phyloP scores from a whole-genome alignment of 2,888 invertebrate genomes.

The Phyllotreta striolata region DNA sequence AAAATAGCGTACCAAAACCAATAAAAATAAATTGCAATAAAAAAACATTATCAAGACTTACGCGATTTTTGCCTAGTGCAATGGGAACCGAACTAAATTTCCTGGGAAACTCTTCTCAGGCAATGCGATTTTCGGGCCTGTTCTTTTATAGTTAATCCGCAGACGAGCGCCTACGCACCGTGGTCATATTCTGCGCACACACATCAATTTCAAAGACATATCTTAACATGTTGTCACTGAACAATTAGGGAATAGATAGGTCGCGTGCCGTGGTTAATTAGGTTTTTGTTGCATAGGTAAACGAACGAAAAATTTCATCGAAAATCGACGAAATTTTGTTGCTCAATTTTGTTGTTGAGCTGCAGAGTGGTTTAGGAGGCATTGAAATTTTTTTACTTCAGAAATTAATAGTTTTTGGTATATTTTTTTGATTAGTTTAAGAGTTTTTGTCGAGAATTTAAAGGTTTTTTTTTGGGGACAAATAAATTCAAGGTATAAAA shows the following conservation, averaged over 20 bases:
- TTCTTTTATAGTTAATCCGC: conserved; percentile 36
- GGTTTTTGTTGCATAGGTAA: conserved; percentile 21
- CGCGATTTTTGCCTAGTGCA: conserved; percentile 26
- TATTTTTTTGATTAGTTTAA: too few species aligned
- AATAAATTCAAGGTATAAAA: conserved; percentile 5
- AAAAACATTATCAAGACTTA: conserved; percentile 38
- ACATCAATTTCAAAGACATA: conserved; percentile 31
- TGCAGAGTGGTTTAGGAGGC: too few species aligned
- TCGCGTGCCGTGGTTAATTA: conserved; percentile 31
- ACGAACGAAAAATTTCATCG: conserved; percentile 22
- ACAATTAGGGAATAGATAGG: conserved; percentile 32
- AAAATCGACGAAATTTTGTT: conserved; percentile 17
- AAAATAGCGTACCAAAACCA: background rate
- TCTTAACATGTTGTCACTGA: conserved; percentile 26
- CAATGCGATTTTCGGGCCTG: conserved; percentile 35
- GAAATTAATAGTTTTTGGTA: too few species aligned
- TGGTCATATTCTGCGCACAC: conserved; percentile 28
- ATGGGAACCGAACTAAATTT: conserved; percentile 29
- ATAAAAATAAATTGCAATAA: background rate
- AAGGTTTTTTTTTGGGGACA: conserved; percentile 1
- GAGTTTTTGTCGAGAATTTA: too few species aligned
- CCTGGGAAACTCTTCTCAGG: conserved; percentile 37
- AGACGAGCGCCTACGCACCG: conserved; percentile 36
- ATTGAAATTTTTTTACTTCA: too few species aligned
- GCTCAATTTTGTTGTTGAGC: background rate